Base-by-base conservation (phyloP, 1,140 invertebrate species). In the Microplitis demolitor region DNA sequence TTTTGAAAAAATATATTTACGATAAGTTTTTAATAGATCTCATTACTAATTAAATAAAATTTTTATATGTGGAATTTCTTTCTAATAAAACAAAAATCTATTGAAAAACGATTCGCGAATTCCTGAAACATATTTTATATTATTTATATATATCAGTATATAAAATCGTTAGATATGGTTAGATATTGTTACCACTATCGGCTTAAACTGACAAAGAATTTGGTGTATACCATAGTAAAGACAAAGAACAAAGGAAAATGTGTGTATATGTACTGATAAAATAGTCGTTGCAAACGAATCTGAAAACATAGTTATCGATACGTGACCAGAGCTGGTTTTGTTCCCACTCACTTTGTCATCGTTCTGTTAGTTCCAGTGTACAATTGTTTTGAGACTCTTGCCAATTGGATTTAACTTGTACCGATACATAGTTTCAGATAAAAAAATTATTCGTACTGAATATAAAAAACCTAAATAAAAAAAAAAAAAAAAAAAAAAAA, bases 271-370 rank as follows among this genome's bases (percentile, higher is more conserved):
- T 66, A 37, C 37, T 33, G 63, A 66, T 66, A 66, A 39, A 35
- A 66, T 66, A 45, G 37, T 66, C n/a, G 35, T 45, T 45, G 63
- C 9, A 37, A 37, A 66, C 63, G 63, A 66, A 66, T 45, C 63
- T 50, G 45, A 45, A 63, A 66, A 66, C 34, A 51, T 6, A 66
- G 63, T 66, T 66, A 66, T 66, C 39, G 63, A 66, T 31, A 66
- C 63, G 63, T 66, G 63, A 66, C 63, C 63, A 39, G 37, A n/a
- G 37, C 13, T 14, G 45, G 37, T 24, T 66, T 66, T 66, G 63
- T 66, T 66, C 34, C 35, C 33, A 39, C 14, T 31, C 31, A 39
- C 34, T n/a, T 34, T 58, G 14, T 24, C 24, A 24, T 58, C 24
- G 16, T 9, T 31, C 6, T 58, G 16, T 58, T 14, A 33, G 4